These are phyloP conservation scores for Sciaenops ocellatus DNA, from an alignment of 2,797 vertebrate species.

Conservation along the genomic window DNA sequence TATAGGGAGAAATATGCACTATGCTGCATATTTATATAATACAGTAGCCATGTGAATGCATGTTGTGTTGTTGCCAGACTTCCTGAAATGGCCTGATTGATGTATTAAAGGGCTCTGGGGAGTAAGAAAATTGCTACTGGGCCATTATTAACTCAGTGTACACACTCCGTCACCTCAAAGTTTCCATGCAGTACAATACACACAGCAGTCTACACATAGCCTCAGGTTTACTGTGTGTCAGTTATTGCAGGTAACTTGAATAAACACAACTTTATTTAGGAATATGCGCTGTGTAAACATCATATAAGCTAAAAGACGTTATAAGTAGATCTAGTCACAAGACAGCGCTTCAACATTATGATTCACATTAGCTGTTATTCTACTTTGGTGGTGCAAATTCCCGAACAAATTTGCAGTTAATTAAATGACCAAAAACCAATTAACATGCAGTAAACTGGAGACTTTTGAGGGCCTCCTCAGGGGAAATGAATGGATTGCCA, in stretches of 20 bases:
- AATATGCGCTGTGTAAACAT: background rate
- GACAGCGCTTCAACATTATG: background rate
- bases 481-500: slow-evolving; percentile 4
- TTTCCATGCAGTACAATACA: background rate
- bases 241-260: background rate
- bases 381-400: slow-evolving; percentile 1
- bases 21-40: background rate
- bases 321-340: slow-evolving; percentile 4
- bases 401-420: slow-evolving; percentile 15
- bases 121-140: background rate
- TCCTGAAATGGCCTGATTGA: background rate
- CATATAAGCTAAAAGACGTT: background rate
- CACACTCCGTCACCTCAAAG: background rate
- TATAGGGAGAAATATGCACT: background rate
- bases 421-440: slow-evolving; percentile 8
- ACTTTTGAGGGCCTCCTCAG: background rate
- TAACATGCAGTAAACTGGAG: slow-evolving; percentile 3
- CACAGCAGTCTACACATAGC: background rate
- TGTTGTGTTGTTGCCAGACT: background rate
- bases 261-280: background rate
- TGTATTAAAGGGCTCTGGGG: accelerated
- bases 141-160: background rate
- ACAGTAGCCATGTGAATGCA: background rate
- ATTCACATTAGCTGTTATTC: background rate
- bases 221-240: background rate